Evolutionary conservation across 2,888 invertebrate species (phyloP).

Genomic region (Lacanobia oleracea): DNA sequence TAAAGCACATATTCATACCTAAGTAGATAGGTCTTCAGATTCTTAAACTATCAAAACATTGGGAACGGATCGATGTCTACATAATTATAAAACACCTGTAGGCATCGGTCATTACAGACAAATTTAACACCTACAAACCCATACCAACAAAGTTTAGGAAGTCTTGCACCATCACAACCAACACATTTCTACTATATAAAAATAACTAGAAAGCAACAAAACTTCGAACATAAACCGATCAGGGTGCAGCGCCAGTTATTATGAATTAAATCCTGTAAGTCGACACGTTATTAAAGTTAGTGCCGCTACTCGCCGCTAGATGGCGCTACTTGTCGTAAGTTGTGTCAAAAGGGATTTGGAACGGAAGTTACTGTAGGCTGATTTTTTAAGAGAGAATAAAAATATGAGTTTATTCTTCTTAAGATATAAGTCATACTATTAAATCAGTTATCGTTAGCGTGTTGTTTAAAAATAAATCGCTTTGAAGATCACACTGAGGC

Average conservation of each 20-base stretch:
- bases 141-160: background rate
- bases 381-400: background rate
- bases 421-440: background rate
- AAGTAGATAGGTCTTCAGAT: no score
- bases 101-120: background rate
- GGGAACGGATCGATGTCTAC: background rate
- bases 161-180: background rate
- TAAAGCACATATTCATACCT: no score
- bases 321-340: slow-evolving; percentile 73
- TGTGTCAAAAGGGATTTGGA: background rate
- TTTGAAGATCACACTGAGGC: no score
- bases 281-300: slow-evolving; percentile 64
- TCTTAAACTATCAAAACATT: background rate
- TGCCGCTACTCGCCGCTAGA: slow-evolving; percentile 82
- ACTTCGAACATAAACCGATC: slow-evolving; percentile 60
- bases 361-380: background rate
- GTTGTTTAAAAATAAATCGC: no score
- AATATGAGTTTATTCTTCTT: background rate
- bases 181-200: background rate
- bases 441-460: background rate
- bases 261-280: slow-evolving; percentile 65
- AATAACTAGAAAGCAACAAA: slow-evolving; percentile 47
- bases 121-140: background rate
- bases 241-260: slow-evolving; percentile 53
- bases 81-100: background rate